Evolutionary conservation across 2,113 vertebrate genomes (phyloP).

Genomic region (Apteryx mantelli): DNA sequence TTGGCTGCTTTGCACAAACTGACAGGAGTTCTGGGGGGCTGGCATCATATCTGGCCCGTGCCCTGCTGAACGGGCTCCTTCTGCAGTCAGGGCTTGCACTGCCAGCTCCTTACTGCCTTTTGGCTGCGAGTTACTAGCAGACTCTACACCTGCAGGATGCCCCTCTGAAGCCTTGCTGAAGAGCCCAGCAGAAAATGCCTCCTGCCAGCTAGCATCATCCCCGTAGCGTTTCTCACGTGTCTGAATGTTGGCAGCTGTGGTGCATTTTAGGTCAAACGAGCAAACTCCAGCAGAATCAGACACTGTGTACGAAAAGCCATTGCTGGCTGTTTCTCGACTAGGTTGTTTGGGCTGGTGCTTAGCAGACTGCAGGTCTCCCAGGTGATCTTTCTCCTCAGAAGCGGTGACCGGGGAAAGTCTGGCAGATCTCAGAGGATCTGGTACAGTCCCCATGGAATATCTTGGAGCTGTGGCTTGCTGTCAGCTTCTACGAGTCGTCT

Average conservation of each 20-base stretch:
- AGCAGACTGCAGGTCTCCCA: constrained; percentile 74
- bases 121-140: neutral
- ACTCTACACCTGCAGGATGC: neutral
- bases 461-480: neutral
- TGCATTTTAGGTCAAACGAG: constrained; percentile 7
- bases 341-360: constrained; percentile 61
- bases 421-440: constrained; percentile 87
- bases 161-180: neutral
- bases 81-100: neutral
- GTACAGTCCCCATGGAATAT: constrained; percentile 87
- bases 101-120: neutral
- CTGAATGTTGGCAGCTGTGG: neutral
- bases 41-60: constrained; percentile 1
- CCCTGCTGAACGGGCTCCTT: neutral
- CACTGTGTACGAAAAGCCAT: constrained; percentile 23
- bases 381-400: constrained; percentile 74
- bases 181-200: neutral
- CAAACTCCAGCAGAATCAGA: constrained; percentile 37
- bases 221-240: neutral
- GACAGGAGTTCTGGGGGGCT: constrained; percentile 36
- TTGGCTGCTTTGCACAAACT: constrained; percentile 39
- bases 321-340: constrained; percentile 64
- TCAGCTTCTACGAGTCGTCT: neutral
- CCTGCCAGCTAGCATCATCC: neutral
- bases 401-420: constrained; percentile 81